These are phyloP conservation scores for Ctenopoma multispine DNA, from an alignment of 2,797 vertebrate genomes.

Conservation along the genomic window DNA sequence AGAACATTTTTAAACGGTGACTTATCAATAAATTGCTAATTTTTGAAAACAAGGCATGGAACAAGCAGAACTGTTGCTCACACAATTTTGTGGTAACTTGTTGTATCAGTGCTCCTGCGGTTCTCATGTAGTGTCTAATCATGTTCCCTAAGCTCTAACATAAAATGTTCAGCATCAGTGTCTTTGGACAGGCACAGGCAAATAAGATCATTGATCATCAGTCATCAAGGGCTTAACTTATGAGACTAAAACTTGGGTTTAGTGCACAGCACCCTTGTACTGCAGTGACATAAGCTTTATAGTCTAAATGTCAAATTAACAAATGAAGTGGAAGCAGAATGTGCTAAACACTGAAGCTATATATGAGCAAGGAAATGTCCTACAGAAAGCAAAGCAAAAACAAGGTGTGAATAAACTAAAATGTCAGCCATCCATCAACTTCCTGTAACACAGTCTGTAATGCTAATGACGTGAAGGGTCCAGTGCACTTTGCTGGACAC, in stretches of 20 bases:
- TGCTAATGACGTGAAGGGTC: background rate
- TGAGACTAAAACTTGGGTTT: slow-evolving; percentile 9
- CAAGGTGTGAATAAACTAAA: background rate
- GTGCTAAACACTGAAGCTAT: background rate
- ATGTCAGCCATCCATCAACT: background rate
- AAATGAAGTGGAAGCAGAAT: background rate
- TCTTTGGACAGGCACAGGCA: slow-evolving; percentile 24
- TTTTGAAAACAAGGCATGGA: background rate
- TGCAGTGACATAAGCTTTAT: background rate
- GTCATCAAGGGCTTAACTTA: slow-evolving; percentile 39
- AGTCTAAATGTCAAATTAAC: background rate
- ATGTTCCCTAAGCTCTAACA: slow-evolving; percentile 11
- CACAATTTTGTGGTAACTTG: background rate
- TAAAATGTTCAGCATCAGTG: slow-evolving; percentile 30
- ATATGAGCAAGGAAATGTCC: background rate
- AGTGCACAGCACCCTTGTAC: slow-evolving; percentile 3
- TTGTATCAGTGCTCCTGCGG: slow-evolving; percentile 11
- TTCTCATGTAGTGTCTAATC: slow-evolving; percentile 35
- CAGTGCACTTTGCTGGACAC: background rate
- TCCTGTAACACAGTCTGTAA: background rate
- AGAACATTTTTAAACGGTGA: background rate
- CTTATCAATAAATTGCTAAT: background rate
- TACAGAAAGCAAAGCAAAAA: background rate
- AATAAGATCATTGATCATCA: slow-evolving; percentile 28
- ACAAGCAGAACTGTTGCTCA: background rate